phyloP scores from a whole-genome alignment of 2,113 vertebrate species.

The Nothocercus julius region DNA sequence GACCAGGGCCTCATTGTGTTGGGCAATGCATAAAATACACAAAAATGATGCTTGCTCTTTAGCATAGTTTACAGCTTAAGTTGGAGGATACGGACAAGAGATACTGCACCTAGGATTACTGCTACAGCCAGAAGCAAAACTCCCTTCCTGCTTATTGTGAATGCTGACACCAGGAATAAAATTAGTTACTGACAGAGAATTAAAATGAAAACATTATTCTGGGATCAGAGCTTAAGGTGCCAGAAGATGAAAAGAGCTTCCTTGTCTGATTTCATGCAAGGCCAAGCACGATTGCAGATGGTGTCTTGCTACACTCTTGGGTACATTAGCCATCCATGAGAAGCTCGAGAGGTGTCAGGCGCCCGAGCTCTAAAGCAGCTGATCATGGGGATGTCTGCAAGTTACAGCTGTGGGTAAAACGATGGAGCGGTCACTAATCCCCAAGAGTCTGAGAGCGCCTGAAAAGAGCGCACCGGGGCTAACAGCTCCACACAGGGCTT shows the following conservation, averaged over 20 bases:
- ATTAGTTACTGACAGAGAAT: slow-evolving; percentile 11
- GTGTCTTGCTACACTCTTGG: background rate
- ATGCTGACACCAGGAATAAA: slow-evolving; percentile 33
- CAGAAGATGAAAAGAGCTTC: background rate
- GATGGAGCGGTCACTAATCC: background rate
- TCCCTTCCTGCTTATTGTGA: background rate
- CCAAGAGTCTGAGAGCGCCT: background rate
- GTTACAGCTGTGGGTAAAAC: background rate
- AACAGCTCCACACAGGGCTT: background rate
- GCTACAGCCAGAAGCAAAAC: slow-evolving; percentile 9
- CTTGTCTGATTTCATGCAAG: slow-evolving; percentile 29
- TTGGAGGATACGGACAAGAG: background rate
- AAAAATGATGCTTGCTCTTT: background rate
- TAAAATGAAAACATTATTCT: slow-evolving; percentile 33
- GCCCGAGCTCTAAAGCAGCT: background rate
- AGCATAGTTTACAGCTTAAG: background rate
- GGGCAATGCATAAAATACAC: background rate
- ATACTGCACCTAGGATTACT: background rate
- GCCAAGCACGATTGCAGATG: background rate
- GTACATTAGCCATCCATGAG: background rate
- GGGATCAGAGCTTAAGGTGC: slow-evolving; percentile 6
- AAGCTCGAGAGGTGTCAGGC: background rate
- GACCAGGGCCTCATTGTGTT: background rate
- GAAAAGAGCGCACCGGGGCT: rapidly evolving
- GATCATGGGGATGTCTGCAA: background rate